Conservation (phyloP, 2,888 invertebrate species). For the Seira musarum region DNA sequence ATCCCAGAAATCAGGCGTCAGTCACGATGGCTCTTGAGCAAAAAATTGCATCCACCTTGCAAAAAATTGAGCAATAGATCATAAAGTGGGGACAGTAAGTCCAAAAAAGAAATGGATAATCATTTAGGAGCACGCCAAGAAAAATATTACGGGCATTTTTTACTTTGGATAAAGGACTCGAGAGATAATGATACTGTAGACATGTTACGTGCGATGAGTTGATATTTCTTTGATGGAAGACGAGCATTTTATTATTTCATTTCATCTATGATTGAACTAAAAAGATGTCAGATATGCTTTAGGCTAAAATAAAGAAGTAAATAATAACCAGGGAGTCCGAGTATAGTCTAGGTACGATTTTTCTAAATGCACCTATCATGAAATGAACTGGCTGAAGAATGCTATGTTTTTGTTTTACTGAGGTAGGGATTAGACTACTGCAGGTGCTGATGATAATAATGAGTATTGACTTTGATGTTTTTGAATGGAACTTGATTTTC, state of each 20-base stretch:
- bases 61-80: not conserved
- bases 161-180: not conserved
- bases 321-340: no score
- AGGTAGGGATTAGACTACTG: no score
- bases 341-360: no score
- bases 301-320: no score
- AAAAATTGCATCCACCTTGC: slow-evolving; percentile 12
- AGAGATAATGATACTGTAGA: not conserved
- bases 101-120: slow-evolving; percentile 4
- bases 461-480: no score
- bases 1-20: slow-evolving; percentile 32
- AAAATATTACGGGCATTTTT: not conserved
- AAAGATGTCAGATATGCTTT: not conserved
- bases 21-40: slow-evolving; percentile 21
- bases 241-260: not conserved
- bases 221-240: not conserved
- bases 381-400: no score
- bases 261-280: not conserved
- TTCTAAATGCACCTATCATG: no score
- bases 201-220: not conserved
- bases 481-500: no score
- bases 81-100: not conserved
- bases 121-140: not conserved
- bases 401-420: no score
- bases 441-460: no score